Evolutionary conservation across 64 coral and sea anemone genomes (phyloP).

Genomic region (Exaiptasia diaphana): DNA sequence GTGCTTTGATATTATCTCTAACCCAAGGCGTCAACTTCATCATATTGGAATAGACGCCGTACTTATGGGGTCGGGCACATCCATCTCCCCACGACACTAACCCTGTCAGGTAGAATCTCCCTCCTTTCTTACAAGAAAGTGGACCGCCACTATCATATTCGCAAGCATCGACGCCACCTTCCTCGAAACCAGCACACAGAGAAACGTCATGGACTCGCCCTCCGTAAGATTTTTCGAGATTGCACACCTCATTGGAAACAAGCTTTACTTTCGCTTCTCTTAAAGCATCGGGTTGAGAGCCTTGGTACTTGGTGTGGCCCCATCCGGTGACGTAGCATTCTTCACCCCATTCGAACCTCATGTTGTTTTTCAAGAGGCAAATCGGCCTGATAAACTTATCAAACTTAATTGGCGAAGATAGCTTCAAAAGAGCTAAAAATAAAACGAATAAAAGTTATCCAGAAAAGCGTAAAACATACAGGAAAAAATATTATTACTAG

Average conservation of each 20-base stretch:
- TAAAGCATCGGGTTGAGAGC: neutral
- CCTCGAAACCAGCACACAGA: constrained; percentile 21
- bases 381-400: neutral
- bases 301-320: neutral
- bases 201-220: neutral
- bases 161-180: constrained; percentile 33
- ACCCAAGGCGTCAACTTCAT: neutral
- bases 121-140: neutral
- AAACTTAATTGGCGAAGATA: neutral
- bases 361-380: neutral
- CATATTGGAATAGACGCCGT: constrained; percentile 41
- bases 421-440: constrained; percentile 2
- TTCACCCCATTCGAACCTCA: neutral
- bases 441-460: too few relatives aligned
- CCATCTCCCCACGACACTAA: constrained; percentile 14
- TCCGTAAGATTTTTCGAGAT: neutral
- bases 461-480: too few relatives aligned
- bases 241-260: neutral
- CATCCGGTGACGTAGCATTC: constrained; percentile 5
- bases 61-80: neutral
- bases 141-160: constrained; percentile 48
- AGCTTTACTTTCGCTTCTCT: constrained; percentile 4
- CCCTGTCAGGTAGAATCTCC: constrained; percentile 31
- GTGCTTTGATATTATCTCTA: neutral
- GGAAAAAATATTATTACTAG: too few relatives aligned